phyloP scores from a whole-genome alignment of 2,113 vertebrate species.

The Ophthalmolycus amberensis region DNA sequence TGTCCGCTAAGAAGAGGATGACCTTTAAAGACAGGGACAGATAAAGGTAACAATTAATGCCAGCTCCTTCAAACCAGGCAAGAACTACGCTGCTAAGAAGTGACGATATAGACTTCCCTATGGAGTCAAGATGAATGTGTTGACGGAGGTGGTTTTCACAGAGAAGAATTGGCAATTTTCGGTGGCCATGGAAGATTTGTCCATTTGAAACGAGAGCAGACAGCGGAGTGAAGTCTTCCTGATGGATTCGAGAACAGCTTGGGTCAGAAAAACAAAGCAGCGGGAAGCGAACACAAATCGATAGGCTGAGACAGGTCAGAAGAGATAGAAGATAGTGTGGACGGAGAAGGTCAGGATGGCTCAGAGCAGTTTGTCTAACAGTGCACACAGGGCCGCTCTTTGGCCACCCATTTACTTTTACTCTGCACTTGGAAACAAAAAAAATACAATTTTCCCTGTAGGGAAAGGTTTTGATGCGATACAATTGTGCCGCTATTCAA shows the following conservation, averaged over 20 bases:
- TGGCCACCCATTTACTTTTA: conserved; percentile 8
- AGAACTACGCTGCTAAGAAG: not conserved
- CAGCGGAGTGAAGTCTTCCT: conserved; percentile 32
- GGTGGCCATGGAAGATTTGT: not conserved
- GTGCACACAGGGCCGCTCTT: conserved; percentile 2
- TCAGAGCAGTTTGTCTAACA: conserved; percentile 22
- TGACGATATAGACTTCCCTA: not conserved
- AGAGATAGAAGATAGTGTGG: conserved; percentile 18
- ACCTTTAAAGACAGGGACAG: conserved; percentile 56
- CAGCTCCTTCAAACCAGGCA: not conserved
- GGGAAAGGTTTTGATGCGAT: not conserved
- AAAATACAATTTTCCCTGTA: not conserved
- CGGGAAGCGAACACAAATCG: conserved; percentile 48
- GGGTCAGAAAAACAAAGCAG: conserved; percentile 68
- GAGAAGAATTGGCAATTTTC: conserved; percentile 8
- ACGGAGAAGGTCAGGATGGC: conserved; percentile 19
- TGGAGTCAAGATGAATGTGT: not conserved
- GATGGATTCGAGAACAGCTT: conserved; percentile 32
- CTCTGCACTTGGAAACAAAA: not conserved
- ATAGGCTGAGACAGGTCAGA: conserved; percentile 50
- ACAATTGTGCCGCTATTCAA: conserved; percentile 1
- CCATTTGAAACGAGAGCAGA: conserved; percentile 27
- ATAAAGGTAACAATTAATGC: conserved; percentile 56
- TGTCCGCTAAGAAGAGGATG: conserved; percentile 32
- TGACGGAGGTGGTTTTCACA: not conserved